These are phyloP conservation scores for Turritopsis dohrnii DNA, from an alignment of 30 jellyfish, hydroid and myxozoan genomes.

Conservation along the genomic window DNA sequence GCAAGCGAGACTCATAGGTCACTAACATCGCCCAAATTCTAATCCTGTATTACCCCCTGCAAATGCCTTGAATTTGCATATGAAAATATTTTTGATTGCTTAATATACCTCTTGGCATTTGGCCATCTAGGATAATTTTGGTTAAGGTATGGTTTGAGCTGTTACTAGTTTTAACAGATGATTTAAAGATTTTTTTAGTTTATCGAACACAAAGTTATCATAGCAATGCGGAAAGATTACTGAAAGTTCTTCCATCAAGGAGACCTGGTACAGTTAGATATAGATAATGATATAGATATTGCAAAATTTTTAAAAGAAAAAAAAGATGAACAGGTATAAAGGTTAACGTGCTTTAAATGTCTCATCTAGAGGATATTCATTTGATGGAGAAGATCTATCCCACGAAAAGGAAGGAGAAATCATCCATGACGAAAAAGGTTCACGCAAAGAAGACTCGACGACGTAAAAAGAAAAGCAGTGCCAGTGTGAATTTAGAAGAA, in stretches of 20 bases:
- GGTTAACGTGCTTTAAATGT: not conserved
- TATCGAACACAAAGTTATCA: conserved; percentile 61
- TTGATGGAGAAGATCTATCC: conserved; percentile 31
- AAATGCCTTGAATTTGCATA: too few relatives aligned
- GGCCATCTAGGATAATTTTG: not conserved
- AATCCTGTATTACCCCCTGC: too few relatives aligned
- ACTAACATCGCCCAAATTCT: too few relatives aligned
- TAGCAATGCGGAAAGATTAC: conserved; percentile 35
- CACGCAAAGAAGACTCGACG: conserved; percentile 36
- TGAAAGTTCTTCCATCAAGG: conserved; percentile 62
- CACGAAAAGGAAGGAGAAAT: conserved; percentile 34
- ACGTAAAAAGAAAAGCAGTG: conserved; percentile 43
- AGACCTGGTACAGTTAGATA: conserved; percentile 67
- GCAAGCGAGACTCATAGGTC: too few relatives aligned
- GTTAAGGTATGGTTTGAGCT: not conserved
- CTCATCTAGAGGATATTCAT: conserved; percentile 30
- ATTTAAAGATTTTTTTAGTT: conserved; percentile 41
- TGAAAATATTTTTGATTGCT: too few relatives aligned
- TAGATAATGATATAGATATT: too few relatives aligned
- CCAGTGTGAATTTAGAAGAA: conserved; percentile 6
- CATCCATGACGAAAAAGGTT: conserved; percentile 42
- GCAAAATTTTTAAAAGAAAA: not conserved
- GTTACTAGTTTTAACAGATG: not conserved
- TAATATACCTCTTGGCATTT: too few relatives aligned
- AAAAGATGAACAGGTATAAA: not conserved